Percentiles rank a stretch among this genome's conserved stretches.
These are phyloP conservation scores for Trachelus tabidus DNA, from an alignment of 2,888 invertebrate genomes.

Conservation along the genomic window DNA sequence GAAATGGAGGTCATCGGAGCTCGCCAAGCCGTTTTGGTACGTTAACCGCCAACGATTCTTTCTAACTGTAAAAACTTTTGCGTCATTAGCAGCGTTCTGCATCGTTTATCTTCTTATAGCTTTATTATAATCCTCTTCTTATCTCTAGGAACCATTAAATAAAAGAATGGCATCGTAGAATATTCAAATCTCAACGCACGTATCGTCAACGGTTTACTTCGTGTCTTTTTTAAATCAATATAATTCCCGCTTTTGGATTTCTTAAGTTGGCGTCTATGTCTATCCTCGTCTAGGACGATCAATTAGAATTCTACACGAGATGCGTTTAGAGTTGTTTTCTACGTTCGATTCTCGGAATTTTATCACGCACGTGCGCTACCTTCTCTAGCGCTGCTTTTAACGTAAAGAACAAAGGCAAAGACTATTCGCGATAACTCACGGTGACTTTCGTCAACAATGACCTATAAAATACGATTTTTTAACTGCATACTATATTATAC, in stretches of 20 bases:
- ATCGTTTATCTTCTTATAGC: neutral
- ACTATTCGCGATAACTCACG: neutral
- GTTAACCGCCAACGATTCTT: neutral
- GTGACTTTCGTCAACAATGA: neutral
- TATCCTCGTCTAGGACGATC: neutral
- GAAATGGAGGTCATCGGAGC: neutral
- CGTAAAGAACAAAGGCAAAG: neutral
- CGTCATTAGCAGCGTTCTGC: neutral
- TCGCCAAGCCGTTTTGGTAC: neutral
- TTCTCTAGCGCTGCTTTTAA: neutral
- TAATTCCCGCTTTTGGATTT: neutral
- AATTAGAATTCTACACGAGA: neutral
- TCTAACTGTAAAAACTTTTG: conserved; percentile 2
- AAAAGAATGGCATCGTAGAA: neutral
- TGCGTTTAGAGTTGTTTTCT: neutral
- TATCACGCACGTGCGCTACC: neutral
- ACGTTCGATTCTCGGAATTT: neutral
- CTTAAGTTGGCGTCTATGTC: neutral
- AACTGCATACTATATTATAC: neutral
- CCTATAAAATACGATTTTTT: neutral
- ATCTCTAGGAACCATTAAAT: neutral
- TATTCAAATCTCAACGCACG: neutral
- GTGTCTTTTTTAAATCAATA: neutral
- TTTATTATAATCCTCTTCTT: neutral
- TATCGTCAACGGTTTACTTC: neutral